Percentiles rank a stretch among this genome's conserved stretches.
These are phyloP conservation scores for Andrena trimmerana DNA, from an alignment of 2,888 invertebrate species.

Conservation along the genomic window DNA sequence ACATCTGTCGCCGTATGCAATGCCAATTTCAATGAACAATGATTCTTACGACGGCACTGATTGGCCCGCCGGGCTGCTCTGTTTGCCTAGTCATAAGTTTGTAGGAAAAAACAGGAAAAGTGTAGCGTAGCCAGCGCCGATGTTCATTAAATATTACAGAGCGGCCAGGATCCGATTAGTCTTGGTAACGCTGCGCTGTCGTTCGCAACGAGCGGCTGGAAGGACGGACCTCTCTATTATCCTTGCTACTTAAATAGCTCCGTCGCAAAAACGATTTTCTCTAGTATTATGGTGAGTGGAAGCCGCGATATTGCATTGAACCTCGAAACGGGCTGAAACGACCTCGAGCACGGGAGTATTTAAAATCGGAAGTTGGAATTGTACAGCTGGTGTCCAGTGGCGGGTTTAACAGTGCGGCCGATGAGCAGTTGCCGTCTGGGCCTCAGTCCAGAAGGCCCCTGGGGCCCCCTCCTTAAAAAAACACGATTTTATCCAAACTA, in stretches of 20 bases:
- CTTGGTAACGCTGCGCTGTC: neutral
- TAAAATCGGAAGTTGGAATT: neutral
- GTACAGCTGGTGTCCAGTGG: too few species aligned
- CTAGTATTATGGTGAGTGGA: conserved; percentile 31
- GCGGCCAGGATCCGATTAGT: conserved; percentile 35
- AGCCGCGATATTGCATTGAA: neutral
- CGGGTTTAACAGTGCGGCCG: too few species aligned
- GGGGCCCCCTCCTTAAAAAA: too few species aligned
- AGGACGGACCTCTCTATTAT: neutral
- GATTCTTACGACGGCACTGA: neutral
- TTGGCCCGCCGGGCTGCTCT: neutral
- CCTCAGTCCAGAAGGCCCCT: too few species aligned
- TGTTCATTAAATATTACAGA: conserved; percentile 19
- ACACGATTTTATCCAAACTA: too few species aligned
- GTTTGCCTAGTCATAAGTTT: conserved; percentile 42
- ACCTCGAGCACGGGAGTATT: neutral
- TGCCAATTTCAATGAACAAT: conserved; percentile 18
- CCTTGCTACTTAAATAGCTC: neutral
- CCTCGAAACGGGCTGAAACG: neutral
- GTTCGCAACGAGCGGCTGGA: neutral
- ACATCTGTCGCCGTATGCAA: neutral
- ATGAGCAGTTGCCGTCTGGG: too few species aligned
- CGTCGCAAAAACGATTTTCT: neutral
- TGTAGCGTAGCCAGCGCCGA: conserved; percentile 2
- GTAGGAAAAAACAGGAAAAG: conserved; percentile 50